Evolutionary conservation across 2,113 vertebrate species (phyloP).

Genomic region (Crypturellus undulatus): DNA sequence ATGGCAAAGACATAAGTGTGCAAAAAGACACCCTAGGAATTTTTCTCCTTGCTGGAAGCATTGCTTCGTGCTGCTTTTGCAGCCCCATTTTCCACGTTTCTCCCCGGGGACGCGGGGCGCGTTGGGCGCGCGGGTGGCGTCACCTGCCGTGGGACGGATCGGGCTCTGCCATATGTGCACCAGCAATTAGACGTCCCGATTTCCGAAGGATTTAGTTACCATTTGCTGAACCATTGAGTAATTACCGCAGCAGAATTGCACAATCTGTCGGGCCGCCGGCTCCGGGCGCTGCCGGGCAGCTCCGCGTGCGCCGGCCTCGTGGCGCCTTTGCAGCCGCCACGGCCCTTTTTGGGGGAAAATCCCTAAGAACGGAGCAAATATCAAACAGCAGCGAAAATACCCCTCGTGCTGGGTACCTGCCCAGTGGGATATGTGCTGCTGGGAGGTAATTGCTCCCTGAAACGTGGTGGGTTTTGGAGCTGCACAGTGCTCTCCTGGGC

Average conservation of each 20-base stretch:
- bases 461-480: background rate
- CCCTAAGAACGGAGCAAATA: background rate
- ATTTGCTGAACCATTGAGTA: slow-evolving; percentile 80
- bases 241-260: slow-evolving; percentile 74
- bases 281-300: slow-evolving; percentile 69
- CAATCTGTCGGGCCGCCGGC: slow-evolving; percentile 75
- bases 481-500: background rate
- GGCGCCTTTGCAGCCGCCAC: no score
- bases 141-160: slow-evolving; percentile 57
- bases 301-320: slow-evolving; percentile 35
- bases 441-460: background rate
- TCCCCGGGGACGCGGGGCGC: slow-evolving; percentile 23
- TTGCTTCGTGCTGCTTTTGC: background rate
- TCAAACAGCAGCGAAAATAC: background rate
- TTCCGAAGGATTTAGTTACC: slow-evolving; percentile 77
- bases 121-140: slow-evolving; percentile 70
- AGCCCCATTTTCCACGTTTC: background rate
- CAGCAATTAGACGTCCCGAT: slow-evolving; percentile 76
- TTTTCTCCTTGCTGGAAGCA: background rate
- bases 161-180: slow-evolving; percentile 66
- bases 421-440: background rate
- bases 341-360: background rate
- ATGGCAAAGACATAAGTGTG: background rate
- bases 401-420: background rate
- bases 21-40: background rate